These are phyloP conservation scores for Carcharodon carcharias DNA, from an alignment of 2,797 vertebrate genomes.

Conservation along the genomic window DNA sequence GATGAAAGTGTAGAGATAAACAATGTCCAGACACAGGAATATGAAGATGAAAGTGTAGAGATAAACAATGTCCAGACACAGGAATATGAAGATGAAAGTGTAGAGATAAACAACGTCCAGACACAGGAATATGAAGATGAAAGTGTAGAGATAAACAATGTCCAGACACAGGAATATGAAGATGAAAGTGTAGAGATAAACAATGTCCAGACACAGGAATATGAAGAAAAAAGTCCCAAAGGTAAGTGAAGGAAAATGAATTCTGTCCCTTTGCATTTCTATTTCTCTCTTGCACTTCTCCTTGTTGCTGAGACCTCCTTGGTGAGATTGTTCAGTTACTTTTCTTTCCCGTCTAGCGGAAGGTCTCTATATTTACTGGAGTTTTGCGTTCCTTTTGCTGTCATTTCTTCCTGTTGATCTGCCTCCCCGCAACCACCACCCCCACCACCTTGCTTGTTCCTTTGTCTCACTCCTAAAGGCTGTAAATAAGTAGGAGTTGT, in stretches of 20 bases:
- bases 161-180: background rate
- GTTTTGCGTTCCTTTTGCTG: background rate
- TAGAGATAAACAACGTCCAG: background rate
- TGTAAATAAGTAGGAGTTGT: background rate
- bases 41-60: too few species aligned
- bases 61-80: background rate
- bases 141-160: background rate
- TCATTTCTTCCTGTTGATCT: background rate
- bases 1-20: too few species aligned
- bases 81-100: background rate
- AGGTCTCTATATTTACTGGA: background rate
- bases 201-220: background rate
- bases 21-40: background rate
- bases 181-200: background rate
- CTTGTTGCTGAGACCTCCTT: background rate
- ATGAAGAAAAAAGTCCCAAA: background rate
- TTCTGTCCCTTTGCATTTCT: background rate
- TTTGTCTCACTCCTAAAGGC: background rate
- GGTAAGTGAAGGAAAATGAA: background rate
- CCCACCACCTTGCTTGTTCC: background rate
- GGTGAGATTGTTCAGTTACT: background rate
- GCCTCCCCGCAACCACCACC: background rate
- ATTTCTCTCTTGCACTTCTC: background rate
- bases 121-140: background rate
- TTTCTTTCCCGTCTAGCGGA: background rate